Evolutionary conservation across 1,140 invertebrate genomes (phyloP).

Genomic region (Melipona quadrifasciata): DNA sequence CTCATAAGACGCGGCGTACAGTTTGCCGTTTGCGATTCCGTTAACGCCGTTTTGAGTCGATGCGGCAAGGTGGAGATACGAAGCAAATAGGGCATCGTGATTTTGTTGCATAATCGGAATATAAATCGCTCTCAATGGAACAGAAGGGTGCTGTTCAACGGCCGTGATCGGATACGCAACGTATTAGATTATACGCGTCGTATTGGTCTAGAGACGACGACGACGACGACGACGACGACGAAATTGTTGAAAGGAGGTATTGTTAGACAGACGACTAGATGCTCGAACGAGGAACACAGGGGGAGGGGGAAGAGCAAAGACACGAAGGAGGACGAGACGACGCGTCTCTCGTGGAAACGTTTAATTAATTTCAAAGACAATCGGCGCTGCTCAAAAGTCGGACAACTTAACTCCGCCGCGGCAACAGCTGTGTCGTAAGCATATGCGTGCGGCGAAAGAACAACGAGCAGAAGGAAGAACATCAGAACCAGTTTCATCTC

Average conservation of each 20-base stretch:
- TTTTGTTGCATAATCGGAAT: conserved; percentile 23
- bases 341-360: conserved; percentile 25
- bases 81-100: background rate
- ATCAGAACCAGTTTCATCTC: conserved; percentile 75
- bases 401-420: conserved; percentile 40
- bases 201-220: background rate
- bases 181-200: background rate
- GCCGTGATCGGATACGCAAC: background rate
- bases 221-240: background rate
- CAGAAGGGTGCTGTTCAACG: background rate
- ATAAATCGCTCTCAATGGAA: conserved; percentile 21
- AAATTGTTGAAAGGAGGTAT: conserved; percentile 11
- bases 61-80: background rate
- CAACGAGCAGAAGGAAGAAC: conserved; percentile 53
- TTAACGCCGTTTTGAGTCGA: conserved; percentile 43
- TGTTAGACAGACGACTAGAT: conserved; percentile 20
- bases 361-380: conserved; percentile 62
- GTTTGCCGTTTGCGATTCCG: conserved; percentile 25
- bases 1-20: conserved; percentile 2
- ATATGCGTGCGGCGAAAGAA: conserved; percentile 55
- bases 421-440: conserved; percentile 54
- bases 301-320: background rate
- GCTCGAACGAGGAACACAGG: background rate
- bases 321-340: background rate
- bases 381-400: conserved; percentile 45